A percentile compares a stretch with the other conserved stretches of the same genome.
These are phyloP conservation scores for Actinostola sp. DNA, from an alignment of 92 coral and sea anemone genomes.

Conservation along the genomic window DNA sequence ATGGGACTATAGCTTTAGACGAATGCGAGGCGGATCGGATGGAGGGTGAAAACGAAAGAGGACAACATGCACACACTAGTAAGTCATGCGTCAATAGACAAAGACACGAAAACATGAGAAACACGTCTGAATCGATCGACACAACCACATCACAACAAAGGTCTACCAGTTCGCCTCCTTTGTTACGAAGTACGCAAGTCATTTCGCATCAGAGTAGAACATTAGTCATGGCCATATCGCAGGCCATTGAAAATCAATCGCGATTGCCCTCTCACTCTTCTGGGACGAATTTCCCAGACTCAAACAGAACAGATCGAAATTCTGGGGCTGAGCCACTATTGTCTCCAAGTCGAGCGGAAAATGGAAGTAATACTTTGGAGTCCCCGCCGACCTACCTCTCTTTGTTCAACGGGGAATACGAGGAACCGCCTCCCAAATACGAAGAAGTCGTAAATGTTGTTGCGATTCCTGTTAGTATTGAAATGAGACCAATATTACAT, in stretches of 20 bases:
- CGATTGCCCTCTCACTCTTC: background rate
- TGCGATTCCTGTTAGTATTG: constrained; percentile 9
- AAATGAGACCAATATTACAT: background rate
- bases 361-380: background rate
- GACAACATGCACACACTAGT: background rate
- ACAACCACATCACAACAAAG: background rate
- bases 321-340: constrained; percentile 22
- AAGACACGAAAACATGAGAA: constrained; percentile 1
- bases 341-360: background rate
- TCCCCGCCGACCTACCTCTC: constrained; percentile 32
- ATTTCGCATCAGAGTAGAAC: constrained; percentile 10
- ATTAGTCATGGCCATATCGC: background rate
- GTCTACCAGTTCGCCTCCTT: constrained; percentile 13
- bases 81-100: constrained; percentile 4
- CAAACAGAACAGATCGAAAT: background rate
- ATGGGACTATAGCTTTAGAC: constrained; percentile 34
- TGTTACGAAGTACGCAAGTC: constrained; percentile 21
- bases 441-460: constrained; percentile 25
- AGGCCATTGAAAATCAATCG: background rate
- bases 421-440: constrained; percentile 43
- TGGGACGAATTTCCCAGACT: background rate
- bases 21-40: constrained; percentile 34
- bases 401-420: constrained; percentile 18
- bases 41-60: constrained; percentile 21
- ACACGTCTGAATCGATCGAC: background rate